Evolutionary conservation across 2,888 invertebrate species (phyloP).

Genomic region (Eupithecia dodoneata): DNA sequence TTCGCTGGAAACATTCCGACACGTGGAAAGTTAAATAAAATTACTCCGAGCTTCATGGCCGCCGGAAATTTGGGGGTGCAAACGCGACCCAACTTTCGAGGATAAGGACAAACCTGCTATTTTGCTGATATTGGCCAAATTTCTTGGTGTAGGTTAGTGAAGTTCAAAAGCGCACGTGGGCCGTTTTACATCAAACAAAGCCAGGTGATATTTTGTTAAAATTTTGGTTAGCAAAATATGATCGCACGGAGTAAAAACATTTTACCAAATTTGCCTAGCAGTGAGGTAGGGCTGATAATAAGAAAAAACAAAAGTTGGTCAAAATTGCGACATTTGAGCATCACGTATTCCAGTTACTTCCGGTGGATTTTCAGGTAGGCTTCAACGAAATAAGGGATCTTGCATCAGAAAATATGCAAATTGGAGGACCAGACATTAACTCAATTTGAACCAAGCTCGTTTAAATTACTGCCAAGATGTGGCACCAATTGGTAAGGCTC

Average conservation of each 20-base stretch:
- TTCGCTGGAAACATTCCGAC: conserved; percentile 1
- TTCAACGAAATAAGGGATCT: not conserved
- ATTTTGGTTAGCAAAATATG: not conserved
- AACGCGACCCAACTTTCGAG: not conserved
- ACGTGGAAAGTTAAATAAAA: not conserved
- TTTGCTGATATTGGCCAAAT: not conserved
- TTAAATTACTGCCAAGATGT: not conserved
- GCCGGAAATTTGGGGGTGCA: not conserved
- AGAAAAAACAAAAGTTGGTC: not conserved
- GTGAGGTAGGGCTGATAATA: not conserved
- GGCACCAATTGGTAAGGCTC: not conserved
- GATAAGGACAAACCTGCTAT: not conserved
- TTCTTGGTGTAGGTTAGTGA: conserved; percentile 5
- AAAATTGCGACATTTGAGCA: not conserved
- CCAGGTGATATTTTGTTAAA: not conserved
- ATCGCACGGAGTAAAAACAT: not conserved
- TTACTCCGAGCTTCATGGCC: not conserved
- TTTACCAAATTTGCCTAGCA: not conserved
- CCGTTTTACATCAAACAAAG: not conserved
- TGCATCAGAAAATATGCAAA: not conserved
- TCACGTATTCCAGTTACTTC: not conserved
- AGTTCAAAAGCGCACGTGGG: not conserved
- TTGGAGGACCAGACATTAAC: not conserved
- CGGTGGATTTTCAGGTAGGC: not conserved
- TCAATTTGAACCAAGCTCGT: conserved; percentile 6